Percentiles rank a stretch among this genome's conserved stretches.
These are phyloP conservation scores for Spodoptera littoralis DNA, from an alignment of 2,888 invertebrate species.

Conservation along the genomic window DNA sequence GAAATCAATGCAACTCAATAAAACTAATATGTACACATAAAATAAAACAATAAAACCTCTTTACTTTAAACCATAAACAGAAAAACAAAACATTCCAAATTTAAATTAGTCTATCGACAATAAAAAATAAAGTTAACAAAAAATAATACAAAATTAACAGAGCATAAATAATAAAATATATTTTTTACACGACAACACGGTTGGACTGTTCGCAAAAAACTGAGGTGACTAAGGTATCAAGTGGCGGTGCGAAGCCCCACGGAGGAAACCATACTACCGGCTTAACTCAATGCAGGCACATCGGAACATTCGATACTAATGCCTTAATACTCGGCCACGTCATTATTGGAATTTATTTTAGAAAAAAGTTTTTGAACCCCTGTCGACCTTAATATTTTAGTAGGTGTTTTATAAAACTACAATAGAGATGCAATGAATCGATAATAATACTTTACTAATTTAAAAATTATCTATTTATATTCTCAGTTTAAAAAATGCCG, in stretches of 20 bases:
- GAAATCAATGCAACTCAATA: constrained; percentile 38
- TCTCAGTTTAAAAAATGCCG: not conserved
- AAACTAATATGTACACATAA: constrained; percentile 32
- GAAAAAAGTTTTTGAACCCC: constrained; percentile 23
- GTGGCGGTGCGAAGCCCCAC: constrained; percentile 59
- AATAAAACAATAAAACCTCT: constrained; percentile 13
- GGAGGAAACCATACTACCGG: constrained; percentile 84
- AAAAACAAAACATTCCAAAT: not conserved
- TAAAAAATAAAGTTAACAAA: constrained; percentile 47
- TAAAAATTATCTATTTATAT: not conserved
- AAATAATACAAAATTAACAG: constrained; percentile 14
- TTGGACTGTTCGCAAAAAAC: constrained; percentile 65
- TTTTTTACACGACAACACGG: constrained; percentile 34
- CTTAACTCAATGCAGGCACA: constrained; percentile 73
- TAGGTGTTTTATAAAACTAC: not conserved
- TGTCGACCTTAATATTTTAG: constrained; percentile 14
- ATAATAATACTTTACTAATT: not conserved
- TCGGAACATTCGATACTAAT: constrained; percentile 64
- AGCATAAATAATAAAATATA: constrained; percentile 22
- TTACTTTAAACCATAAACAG: constrained; percentile 19
- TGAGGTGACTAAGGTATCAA: constrained; percentile 54
- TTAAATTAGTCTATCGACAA: constrained; percentile 5
- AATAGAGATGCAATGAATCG: constrained; percentile 14
- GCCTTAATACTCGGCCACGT: constrained; percentile 34
- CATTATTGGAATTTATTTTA: constrained; percentile 21